These are phyloP conservation scores for Xenus cinereus DNA, from an alignment of 2,113 vertebrate species.

Conservation along the genomic window DNA sequence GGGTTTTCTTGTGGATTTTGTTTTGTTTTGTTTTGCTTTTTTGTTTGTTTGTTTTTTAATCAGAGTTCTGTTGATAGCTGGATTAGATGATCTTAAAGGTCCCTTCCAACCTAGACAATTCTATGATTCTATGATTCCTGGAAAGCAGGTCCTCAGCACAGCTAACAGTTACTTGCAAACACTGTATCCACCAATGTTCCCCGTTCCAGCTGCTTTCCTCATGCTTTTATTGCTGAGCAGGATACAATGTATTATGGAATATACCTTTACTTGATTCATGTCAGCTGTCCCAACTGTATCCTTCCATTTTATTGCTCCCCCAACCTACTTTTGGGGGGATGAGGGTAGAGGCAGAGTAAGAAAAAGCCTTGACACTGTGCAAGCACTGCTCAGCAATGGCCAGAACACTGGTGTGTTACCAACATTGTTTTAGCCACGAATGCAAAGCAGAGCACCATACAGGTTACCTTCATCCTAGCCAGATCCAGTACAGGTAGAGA, in stretches of 20 bases:
- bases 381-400: background rate
- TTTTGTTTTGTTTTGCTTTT: too few species aligned
- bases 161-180: background rate
- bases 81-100: too few species aligned
- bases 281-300: background rate
- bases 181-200: background rate
- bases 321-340: accelerated
- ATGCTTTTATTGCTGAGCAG: background rate
- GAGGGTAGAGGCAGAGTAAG: background rate
- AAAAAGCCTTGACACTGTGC: background rate
- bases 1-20: too few species aligned
- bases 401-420: background rate
- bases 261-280: background rate
- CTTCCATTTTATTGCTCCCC: background rate
- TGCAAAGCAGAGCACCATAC: background rate
- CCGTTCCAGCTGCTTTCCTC: background rate
- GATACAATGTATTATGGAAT: background rate
- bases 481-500: background rate
- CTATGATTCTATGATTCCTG: background rate
- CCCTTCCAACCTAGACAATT: too few species aligned
- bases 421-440: background rate
- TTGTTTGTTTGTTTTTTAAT: too few species aligned
- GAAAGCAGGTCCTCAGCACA: background rate
- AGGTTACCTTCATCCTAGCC: background rate
- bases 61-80: too few species aligned